phyloP scores from a whole-genome alignment of 2,113 vertebrate species.

The Spea multiplicata region DNA sequence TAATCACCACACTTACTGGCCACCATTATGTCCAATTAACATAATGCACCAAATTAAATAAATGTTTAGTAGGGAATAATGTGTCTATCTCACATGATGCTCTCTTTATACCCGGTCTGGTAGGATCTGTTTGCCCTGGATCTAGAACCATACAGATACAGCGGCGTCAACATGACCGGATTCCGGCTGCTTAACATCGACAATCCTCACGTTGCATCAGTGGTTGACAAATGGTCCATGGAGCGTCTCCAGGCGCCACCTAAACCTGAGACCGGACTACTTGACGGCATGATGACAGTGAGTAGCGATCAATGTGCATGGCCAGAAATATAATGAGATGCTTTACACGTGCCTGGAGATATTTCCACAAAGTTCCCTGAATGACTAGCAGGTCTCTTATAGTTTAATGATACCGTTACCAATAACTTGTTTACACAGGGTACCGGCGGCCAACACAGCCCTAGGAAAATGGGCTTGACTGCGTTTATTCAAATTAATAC shows the following conservation, averaged over 20 bases:
- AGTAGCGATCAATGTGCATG: slow-evolving; percentile 47
- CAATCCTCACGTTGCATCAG: slow-evolving; percentile 76
- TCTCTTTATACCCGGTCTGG: slow-evolving; percentile 17
- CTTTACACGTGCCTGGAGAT: too few relatives aligned
- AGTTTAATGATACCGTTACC: too few relatives aligned
- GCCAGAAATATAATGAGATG: too few relatives aligned
- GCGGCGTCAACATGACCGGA: slow-evolving; percentile 96
- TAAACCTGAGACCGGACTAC: slow-evolving; percentile 79
- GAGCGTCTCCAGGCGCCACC: slow-evolving; percentile 87
- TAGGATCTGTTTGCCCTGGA: slow-evolving; percentile 94
- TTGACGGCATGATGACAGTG: slow-evolving; percentile 93
- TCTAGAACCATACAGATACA: slow-evolving; percentile 94
- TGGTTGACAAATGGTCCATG: slow-evolving; percentile 94
- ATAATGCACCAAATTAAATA: too few relatives aligned
- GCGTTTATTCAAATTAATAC: too few relatives aligned
- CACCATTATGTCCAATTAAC: too few relatives aligned
- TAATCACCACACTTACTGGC: too few relatives aligned
- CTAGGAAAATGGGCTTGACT: too few relatives aligned
- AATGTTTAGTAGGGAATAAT: not conserved
- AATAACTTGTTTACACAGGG: too few relatives aligned
- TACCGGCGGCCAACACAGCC: too few relatives aligned
- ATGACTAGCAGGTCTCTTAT: too few relatives aligned
- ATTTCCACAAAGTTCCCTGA: too few relatives aligned
- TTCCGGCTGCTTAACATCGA: slow-evolving; percentile 91
- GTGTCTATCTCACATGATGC: not conserved